These are phyloP conservation scores for Varanus salvator DNA, from an alignment of 2,113 vertebrate genomes.

Conservation along the genomic window DNA sequence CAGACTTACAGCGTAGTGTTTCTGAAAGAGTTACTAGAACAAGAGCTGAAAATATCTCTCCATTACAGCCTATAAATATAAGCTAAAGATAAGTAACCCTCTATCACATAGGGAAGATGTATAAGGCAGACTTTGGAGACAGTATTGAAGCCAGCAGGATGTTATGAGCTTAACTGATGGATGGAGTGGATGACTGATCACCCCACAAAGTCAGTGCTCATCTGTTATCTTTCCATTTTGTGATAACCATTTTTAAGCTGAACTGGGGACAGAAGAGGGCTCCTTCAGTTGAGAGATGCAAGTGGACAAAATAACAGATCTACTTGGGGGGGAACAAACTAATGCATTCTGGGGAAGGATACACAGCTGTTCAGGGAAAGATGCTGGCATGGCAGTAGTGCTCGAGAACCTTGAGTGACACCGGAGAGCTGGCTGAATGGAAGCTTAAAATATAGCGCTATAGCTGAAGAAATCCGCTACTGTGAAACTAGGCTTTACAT, in stretches of 20 bases:
- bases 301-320: conserved; percentile 52
- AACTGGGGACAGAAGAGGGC: neutral
- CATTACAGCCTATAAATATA: conserved; percentile 55
- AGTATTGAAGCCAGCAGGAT: conserved; percentile 45
- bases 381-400: conserved; percentile 2
- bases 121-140: conserved; percentile 16
- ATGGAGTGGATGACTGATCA: conserved; percentile 32
- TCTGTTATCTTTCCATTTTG: neutral
- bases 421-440: neutral
- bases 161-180: conserved; percentile 47
- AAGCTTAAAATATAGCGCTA: fast-evolving
- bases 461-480: neutral
- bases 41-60: conserved; percentile 41
- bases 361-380: conserved; percentile 6
- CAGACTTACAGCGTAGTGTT: conserved; percentile 18
- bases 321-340: conserved; percentile 4
- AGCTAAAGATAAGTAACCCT: conserved; percentile 12
- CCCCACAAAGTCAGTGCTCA: conserved; percentile 55
- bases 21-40: conserved; percentile 41
- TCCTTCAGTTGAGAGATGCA: neutral
- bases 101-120: conserved; percentile 28
- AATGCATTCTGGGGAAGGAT: neutral
- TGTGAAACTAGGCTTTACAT: neutral
- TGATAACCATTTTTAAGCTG: neutral
- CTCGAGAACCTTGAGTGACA: neutral